Base-by-base conservation (phyloP, 2,888 invertebrate genomes). In the Ditylenchus weischeri region DNA sequence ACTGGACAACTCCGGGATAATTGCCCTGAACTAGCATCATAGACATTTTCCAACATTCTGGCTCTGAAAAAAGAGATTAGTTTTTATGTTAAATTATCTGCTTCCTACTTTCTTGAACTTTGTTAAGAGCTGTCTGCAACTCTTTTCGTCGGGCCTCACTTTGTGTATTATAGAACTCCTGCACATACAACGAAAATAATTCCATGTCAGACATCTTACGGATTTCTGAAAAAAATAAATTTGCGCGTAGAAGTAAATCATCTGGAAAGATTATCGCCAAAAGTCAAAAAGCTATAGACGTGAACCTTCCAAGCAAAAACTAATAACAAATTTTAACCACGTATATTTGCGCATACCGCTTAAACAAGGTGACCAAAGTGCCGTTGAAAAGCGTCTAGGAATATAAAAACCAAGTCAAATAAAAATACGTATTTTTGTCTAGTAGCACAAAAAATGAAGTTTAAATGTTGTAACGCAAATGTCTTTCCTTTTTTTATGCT, bases 1-100 rank as follows among this genome's bases (percentile, higher is more conserved):
- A 68, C 38, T 68, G 68, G 18, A 68, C 66, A 43, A 63, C 57
- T 18, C 36, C 48, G n/a, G 68, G 66, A 35, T 49, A 54, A 43
- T 35, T 18, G n/a, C 38, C 7, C 19, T 54, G 19, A 13, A 67
- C 51, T 18, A 67, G 38, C 2, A 43, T 13, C 54, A 67, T 21
- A 23, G 65, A 57, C 7, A 62, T n/a, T 1, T 23, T 43, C 65
- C 65, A 65, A 5, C 61, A 65, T 23, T 65, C 62, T 10, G 8
- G 29, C 8, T 50, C 65, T 65, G 18, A 65, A 64, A 35, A 64
- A 36, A 21, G 13, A 13, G 4, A 51, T 61, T 18, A 18, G 35
- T 19, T 57, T 23, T 23, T 19, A 57, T 19, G 23, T 19, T 4
- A 23, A 19, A n/a, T 57, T 6, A 18, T 23, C 5, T 23, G 35